Evolutionary conservation across 2,888 invertebrate genomes (phyloP).

Genomic region (Limnephilus lunatus): DNA sequence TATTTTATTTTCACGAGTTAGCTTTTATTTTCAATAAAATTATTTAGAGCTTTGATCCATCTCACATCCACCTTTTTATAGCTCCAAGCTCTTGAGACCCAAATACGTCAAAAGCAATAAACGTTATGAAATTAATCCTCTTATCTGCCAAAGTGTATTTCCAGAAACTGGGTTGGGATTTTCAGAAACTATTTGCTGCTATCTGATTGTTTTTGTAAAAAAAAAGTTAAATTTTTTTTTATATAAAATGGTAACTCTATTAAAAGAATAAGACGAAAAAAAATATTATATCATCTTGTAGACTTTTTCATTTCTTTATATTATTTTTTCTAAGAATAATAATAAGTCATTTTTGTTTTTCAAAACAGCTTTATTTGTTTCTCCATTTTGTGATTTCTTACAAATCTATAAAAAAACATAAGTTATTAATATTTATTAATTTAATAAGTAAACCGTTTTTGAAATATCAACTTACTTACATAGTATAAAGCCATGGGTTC

Average conservation of each 20-base stretch:
- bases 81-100: not conserved
- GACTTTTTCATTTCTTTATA: too few relatives aligned
- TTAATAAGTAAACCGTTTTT: not conserved
- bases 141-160: not conserved
- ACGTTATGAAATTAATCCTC: not conserved
- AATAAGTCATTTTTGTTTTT: too few relatives aligned
- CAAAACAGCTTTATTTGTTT: too few relatives aligned
- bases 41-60: not conserved
- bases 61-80: not conserved
- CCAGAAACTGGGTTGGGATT: not conserved
- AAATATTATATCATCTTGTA: too few relatives aligned
- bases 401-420: not conserved
- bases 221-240: too few relatives aligned
- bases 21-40: not conserved
- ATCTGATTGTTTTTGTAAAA: not conserved
- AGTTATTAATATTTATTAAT: not conserved
- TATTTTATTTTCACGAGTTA: too few relatives aligned
- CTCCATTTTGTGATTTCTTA: not conserved
- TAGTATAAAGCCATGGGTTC: too few relatives aligned
- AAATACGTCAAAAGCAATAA: not conserved
- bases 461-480: not conserved
- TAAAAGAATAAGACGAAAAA: too few relatives aligned
- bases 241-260: too few relatives aligned
- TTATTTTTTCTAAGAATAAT: too few relatives aligned
- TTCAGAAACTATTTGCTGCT: not conserved